A percentile compares a stretch with the other conserved stretches of the same genome.
phyloP scores from a whole-genome alignment of 2,797 vertebrate genomes.

The Rhinatrema bivittatum region DNA sequence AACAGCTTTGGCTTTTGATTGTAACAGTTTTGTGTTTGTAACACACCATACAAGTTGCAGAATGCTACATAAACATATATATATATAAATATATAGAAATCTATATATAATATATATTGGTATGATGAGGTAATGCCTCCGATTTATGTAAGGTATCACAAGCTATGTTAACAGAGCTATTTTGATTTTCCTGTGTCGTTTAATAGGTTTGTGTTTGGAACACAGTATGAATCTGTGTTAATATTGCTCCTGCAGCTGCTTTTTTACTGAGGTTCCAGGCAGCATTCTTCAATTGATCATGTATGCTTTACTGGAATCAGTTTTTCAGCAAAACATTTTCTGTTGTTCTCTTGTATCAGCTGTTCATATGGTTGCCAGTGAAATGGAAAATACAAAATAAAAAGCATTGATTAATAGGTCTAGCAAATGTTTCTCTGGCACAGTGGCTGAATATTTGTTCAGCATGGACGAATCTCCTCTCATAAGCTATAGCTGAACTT shows the following conservation, averaged over 20 bases:
- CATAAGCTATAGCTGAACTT: no score
- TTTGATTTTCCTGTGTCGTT: constrained; percentile 44
- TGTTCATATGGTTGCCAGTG: constrained; percentile 48
- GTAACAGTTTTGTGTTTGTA: constrained; percentile 64
- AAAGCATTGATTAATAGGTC: constrained; percentile 52
- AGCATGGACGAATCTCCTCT: constrained; percentile 5
- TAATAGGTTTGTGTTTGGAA: constrained; percentile 54
- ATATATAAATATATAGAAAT: constrained; percentile 45
- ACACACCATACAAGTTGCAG: constrained; percentile 46
- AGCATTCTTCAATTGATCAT: constrained; percentile 42
- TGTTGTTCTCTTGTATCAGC: constrained; percentile 46
- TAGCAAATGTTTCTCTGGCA: constrained; percentile 25
- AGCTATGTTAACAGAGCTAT: constrained; percentile 54
- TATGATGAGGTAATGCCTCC: constrained; percentile 49
- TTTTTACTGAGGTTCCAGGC: constrained; percentile 35
- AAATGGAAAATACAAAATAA: constrained; percentile 55
- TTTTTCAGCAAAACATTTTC: constrained; percentile 48
- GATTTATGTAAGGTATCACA: constrained; percentile 52
- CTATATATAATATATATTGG: constrained; percentile 45
- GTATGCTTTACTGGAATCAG: constrained; percentile 45
- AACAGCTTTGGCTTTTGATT: constrained; percentile 59
- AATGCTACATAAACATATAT: constrained; percentile 30
- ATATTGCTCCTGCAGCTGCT: constrained; percentile 48
- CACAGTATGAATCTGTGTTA: constrained; percentile 58
- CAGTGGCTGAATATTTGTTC: constrained; percentile 9